phyloP scores from a whole-genome alignment of 1,140 invertebrate species.

The Micrasema longulum region DNA sequence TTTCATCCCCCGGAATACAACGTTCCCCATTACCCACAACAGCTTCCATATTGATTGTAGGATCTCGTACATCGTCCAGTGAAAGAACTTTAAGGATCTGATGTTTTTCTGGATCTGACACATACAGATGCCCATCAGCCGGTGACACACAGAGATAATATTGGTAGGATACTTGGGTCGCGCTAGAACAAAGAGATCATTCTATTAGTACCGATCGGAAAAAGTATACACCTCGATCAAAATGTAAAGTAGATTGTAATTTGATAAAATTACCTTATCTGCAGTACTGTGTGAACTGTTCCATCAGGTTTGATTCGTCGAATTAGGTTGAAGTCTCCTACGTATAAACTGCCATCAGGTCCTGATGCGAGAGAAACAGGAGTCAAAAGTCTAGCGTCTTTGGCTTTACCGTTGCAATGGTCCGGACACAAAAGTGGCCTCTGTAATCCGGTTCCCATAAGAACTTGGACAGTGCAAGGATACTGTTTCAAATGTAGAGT shows the following conservation, averaged over 20 bases:
- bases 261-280: conserved; percentile 78
- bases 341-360: conserved; percentile 95
- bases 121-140: conserved; percentile 93
- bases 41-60: conserved; percentile 86
- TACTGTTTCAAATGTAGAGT: conserved; percentile 94
- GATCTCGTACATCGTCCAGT: conserved; percentile 83
- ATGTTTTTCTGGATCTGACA: conserved; percentile 94
- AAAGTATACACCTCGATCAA: too few species aligned
- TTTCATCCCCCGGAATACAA: conserved; percentile 92
- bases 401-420: conserved; percentile 87
- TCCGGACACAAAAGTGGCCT: conserved; percentile 79
- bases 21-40: conserved; percentile 96
- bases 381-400: conserved; percentile 87
- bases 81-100: conserved; percentile 83
- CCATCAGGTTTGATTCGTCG: conserved; percentile 92
- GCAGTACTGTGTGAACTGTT: conserved; percentile 91
- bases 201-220: too few species aligned
- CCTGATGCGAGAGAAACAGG: conserved; percentile 94
- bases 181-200: conserved; percentile 77
- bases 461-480: conserved; percentile 88
- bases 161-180: conserved; percentile 93
- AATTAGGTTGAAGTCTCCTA: conserved; percentile 97
- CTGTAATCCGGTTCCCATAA: conserved; percentile 95
- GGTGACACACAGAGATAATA: conserved; percentile 96
- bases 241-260: too few species aligned